Percentiles rank a stretch among this genome's conserved stretches.
phyloP scores from a whole-genome alignment of 2,888 invertebrate species.

The Eupithecia subfuscata region DNA sequence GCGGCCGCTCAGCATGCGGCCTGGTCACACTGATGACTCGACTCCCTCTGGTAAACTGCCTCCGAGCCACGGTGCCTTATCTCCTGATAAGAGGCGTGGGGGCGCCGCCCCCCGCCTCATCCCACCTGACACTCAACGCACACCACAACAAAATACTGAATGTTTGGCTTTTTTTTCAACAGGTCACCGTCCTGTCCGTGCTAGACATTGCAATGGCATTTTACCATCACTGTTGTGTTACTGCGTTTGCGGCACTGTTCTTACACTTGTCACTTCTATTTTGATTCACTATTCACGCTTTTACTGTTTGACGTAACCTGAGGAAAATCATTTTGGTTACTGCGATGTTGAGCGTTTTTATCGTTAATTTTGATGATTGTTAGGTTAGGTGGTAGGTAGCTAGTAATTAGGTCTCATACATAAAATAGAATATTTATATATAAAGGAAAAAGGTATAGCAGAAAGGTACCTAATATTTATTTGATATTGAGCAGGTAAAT shows the following conservation, averaged over 20 bases:
- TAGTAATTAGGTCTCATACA: not conserved
- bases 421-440: no score
- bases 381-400: not conserved
- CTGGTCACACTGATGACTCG: constrained; percentile 79
- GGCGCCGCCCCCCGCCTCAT: constrained; percentile 82
- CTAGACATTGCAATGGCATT: constrained; percentile 64
- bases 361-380: not conserved
- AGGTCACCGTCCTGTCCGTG: constrained; percentile 81
- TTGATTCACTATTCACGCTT: constrained; percentile 34
- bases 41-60: constrained; percentile 70
- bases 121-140: constrained; percentile 75
- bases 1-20: constrained; percentile 79
- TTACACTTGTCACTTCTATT: constrained; percentile 42
- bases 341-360: constrained; percentile 42
- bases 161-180: constrained; percentile 56
- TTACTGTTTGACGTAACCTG: constrained; percentile 41
- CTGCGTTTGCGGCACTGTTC: constrained; percentile 50
- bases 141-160: constrained; percentile 58
- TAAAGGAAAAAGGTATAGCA: no score
- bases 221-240: constrained; percentile 61
- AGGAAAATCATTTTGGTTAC: constrained; percentile 20
- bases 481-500: not conserved
- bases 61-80: constrained; percentile 77
- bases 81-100: constrained; percentile 82
- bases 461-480: no score